Evolutionary conservation across 2,888 invertebrate species (phyloP), one percentile per base, ranked within the genome.

Genomic region (Stenchaetothrips biformis): DNA sequence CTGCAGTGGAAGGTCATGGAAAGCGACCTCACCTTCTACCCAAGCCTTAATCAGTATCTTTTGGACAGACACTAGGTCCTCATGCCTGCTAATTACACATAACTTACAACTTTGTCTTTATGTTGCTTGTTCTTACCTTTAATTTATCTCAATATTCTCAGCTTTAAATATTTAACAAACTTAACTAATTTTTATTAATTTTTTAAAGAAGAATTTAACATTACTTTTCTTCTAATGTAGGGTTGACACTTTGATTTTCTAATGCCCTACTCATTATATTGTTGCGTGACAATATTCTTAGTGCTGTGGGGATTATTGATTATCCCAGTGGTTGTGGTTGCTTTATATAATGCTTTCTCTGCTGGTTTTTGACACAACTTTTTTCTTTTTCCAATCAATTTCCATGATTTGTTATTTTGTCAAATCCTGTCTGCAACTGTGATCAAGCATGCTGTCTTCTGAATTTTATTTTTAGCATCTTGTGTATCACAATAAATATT

Each of bases 1-100:
- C 87, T 53, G 87, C 86, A 80, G 86, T 88, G 62, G 88, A 88
- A 83, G 87, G 88, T 1, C 83, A 83, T 80, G 53, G 78, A 25
- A 82, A 81, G 78, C 80, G 81, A 49, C 48, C 82, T 7, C 25
- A 74, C 25, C 21, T 74, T 25, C 2, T 25, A 25, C 3, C 67
- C 47, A 77, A 77, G 78, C 77, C 67, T 47, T 62, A 74, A 79
- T 18, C 78, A 3, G 7, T 18, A 18, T 18, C 37, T 77, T 77
- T 77, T 7, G 7, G 37, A 77, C 77, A 77, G 4, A 37, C 2
- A 37, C 37, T 37, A 37, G 37, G 37, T 1, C 37, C 37, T 37
- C 37, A 37, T 37, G 4, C 1, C 37, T 37, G 37, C 37, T 37
- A 37, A 4, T 37, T 37, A 37, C 1, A 37, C 37, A 37, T 37